These are phyloP conservation scores for Leiothrix lutea DNA, from an alignment of 2,113 vertebrate genomes.

Conservation along the genomic window DNA sequence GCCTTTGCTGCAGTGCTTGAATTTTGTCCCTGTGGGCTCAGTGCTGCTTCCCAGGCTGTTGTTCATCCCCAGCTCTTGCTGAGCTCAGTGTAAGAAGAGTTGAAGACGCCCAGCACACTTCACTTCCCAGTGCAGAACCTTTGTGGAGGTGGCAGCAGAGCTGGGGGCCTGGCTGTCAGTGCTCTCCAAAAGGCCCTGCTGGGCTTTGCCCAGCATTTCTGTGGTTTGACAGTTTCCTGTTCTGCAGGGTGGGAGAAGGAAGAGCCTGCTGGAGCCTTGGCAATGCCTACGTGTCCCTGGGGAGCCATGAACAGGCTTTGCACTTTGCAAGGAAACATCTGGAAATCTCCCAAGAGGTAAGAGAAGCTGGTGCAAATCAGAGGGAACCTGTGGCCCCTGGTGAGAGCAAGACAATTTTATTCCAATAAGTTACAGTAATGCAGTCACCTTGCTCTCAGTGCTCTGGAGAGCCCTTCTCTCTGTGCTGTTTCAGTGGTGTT, in stretches of 20 bases:
- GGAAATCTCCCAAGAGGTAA: slow-evolving; percentile 93
- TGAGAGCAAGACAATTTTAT: not conserved
- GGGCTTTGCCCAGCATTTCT: not conserved
- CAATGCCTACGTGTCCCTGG: slow-evolving; percentile 91
- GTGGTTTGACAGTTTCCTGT: slow-evolving; percentile 18
- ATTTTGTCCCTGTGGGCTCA: not conserved
- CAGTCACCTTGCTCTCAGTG: not conserved
- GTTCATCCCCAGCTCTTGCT: not conserved
- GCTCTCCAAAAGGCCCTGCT: not conserved
- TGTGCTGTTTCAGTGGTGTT: not conserved
- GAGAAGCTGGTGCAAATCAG: not conserved
- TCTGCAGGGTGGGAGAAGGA: slow-evolving; percentile 91
- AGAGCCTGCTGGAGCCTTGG: slow-evolving; percentile 97
- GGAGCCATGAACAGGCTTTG: slow-evolving; percentile 88
- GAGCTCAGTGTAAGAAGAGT: not conserved
- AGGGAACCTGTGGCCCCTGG: not conserved
- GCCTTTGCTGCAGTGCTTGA: not conserved
- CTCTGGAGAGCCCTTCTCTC: not conserved
- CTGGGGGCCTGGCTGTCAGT: not conserved
- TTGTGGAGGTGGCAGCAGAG: not conserved
- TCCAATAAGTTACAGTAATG: fast-evolving
- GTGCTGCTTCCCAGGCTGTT: not conserved
- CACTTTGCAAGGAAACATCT: slow-evolving; percentile 90
- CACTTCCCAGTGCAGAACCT: not conserved
- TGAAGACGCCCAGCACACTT: fast-evolving